phyloP scores from a whole-genome alignment of 35 echinoderm and acorn worm species.

The Apostichopus californicus region DNA sequence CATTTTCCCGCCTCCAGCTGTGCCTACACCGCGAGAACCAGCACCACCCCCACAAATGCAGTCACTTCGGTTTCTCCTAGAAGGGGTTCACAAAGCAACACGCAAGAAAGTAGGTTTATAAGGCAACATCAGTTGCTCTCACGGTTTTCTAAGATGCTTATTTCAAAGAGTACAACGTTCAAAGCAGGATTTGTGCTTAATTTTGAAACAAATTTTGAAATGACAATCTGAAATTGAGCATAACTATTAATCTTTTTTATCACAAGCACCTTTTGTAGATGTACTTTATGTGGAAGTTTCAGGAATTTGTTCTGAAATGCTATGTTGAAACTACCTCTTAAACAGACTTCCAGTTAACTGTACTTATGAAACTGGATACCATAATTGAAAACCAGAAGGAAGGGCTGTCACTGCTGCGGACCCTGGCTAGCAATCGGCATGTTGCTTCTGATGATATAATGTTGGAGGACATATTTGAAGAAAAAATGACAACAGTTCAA shows the following conservation, averaged over 20 bases:
- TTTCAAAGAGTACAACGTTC: no score
- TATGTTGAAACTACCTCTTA: background rate
- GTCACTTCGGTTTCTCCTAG: no score
- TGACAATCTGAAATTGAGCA: background rate
- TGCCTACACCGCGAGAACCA: no score
- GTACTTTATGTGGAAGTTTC: slow-evolving; percentile 6
- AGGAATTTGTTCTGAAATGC: background rate
- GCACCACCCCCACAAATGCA: no score
- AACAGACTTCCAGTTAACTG: background rate
- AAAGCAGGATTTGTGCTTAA: no score
- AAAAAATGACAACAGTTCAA: background rate
- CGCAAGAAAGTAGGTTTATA: no score
- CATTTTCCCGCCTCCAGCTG: no score
- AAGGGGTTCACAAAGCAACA: no score
- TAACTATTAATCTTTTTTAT: background rate
- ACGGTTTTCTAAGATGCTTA: no score
- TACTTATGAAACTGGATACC: background rate
- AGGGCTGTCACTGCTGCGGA: background rate
- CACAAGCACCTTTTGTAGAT: background rate
- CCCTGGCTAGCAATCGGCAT: background rate
- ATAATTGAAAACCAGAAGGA: background rate
- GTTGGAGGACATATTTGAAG: background rate
- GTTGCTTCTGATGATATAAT: background rate
- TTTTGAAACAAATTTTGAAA: background rate
- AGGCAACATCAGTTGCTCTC: no score